Conservation (phyloP, 2,797 vertebrate species). For the Monodelphis domestica region DNA sequence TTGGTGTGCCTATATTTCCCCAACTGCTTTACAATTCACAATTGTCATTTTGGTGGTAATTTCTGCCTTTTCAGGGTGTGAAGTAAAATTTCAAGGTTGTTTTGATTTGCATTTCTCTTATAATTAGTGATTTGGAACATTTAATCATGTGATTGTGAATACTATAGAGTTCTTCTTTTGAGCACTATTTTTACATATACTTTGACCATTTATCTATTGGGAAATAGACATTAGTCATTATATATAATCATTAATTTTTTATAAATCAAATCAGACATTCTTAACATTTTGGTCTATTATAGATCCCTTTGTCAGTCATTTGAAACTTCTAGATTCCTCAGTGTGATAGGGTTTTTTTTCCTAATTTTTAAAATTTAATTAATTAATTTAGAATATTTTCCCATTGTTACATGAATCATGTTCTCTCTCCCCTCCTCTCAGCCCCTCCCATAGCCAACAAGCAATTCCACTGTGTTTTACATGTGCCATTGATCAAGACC, state of each 20-base stretch:
- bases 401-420: no score
- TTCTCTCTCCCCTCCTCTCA: no score
- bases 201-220: background rate
- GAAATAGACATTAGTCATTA: background rate
- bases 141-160: background rate
- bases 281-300: background rate
- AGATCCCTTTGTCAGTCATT: background rate
- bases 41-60: background rate
- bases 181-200: background rate
- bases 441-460: no score
- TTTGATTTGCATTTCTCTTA: background rate
- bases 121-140: background rate
- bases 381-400: no score
- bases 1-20: background rate
- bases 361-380: no score
- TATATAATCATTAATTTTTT: background rate
- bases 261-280: background rate
- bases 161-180: background rate
- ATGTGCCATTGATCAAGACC: no score
- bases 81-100: background rate
- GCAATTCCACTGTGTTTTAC: no score
- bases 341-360: background rate
- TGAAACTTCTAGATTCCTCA: background rate
- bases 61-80: background rate
- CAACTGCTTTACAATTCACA: background rate